Percentiles rank a stretch among this genome's conserved stretches.
Evolutionary conservation across 2,797 vertebrate genomes (phyloP).

Genomic region (Oryzias dopingdopingensis): DNA sequence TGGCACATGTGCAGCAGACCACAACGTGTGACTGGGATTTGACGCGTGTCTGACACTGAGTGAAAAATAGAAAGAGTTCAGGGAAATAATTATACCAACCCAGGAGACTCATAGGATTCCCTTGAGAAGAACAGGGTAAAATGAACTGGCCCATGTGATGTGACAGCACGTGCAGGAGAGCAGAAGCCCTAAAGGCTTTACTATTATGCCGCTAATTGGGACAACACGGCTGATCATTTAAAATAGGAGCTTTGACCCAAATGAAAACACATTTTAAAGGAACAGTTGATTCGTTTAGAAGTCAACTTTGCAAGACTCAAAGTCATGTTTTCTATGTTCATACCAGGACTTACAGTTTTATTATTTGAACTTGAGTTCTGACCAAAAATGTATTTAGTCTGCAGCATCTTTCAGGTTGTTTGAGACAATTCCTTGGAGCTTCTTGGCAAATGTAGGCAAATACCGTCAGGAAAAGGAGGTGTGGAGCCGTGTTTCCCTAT

Average conservation of each 20-base stretch:
- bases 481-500: too few species aligned
- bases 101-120: slow-evolving; percentile 5
- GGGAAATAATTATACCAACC: slow-evolving; percentile 33
- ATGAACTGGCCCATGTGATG: slow-evolving; percentile 30
- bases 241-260: slow-evolving; percentile 1
- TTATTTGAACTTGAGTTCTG: too few species aligned
- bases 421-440: too few species aligned
- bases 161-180: slow-evolving; percentile 28
- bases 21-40: background rate
- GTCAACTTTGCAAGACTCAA: too few species aligned
- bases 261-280: too few species aligned
- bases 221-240: slow-evolving; percentile 22
- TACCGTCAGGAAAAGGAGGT: too few species aligned
- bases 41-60: slow-evolving; percentile 11
- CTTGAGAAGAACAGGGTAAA: slow-evolving; percentile 37
- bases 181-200: slow-evolving; percentile 15
- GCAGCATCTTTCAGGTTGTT: too few species aligned
- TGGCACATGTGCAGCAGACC: slow-evolving; percentile 4
- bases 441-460: too few species aligned
- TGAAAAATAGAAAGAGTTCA: slow-evolving; percentile 38
- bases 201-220: slow-evolving; percentile 38
- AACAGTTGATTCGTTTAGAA: too few species aligned
- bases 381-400: too few species aligned
- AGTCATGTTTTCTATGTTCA: too few species aligned
- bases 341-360: too few species aligned